Evolutionary conservation across 2,888 invertebrate genomes (phyloP).

Genomic region (Steromphala cineraria): DNA sequence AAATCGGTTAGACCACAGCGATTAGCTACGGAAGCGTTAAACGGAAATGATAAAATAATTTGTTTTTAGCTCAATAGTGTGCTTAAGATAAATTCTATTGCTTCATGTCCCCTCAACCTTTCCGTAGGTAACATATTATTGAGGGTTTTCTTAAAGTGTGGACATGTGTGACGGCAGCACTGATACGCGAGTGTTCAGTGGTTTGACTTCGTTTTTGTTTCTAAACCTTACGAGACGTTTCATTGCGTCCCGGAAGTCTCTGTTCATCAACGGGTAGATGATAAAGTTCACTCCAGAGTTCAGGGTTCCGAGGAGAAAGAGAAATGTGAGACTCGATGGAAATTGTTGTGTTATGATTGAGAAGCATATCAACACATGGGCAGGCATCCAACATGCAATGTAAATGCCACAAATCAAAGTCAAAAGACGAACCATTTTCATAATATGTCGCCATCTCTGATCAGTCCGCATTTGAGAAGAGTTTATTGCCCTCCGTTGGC

Average conservation of each 20-base stretch:
- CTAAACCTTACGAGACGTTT: too few species aligned
- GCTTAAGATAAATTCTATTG: too few species aligned
- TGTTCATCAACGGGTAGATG: background rate
- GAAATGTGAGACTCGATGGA: background rate
- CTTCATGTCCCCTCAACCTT: too few species aligned
- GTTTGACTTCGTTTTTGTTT: too few species aligned
- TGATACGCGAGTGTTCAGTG: too few species aligned
- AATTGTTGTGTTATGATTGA: background rate
- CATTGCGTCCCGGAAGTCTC: background rate
- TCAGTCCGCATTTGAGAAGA: background rate
- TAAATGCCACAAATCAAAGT: background rate
- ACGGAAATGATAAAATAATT: too few species aligned
- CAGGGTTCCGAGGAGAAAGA: background rate
- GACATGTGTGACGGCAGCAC: too few species aligned
- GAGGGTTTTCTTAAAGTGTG: too few species aligned
- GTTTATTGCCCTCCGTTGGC: background rate
- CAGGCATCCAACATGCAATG: background rate
- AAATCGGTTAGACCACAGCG: too few species aligned
- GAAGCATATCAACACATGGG: background rate
- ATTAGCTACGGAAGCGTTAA: too few species aligned
- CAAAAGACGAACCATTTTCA: background rate
- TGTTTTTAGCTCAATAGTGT: too few species aligned
- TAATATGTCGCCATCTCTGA: background rate
- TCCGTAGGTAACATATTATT: too few species aligned
- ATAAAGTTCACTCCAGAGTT: background rate